Evolutionary conservation across 2,888 invertebrate genomes (phyloP).

Genomic region (Lagria hirta): DNA sequence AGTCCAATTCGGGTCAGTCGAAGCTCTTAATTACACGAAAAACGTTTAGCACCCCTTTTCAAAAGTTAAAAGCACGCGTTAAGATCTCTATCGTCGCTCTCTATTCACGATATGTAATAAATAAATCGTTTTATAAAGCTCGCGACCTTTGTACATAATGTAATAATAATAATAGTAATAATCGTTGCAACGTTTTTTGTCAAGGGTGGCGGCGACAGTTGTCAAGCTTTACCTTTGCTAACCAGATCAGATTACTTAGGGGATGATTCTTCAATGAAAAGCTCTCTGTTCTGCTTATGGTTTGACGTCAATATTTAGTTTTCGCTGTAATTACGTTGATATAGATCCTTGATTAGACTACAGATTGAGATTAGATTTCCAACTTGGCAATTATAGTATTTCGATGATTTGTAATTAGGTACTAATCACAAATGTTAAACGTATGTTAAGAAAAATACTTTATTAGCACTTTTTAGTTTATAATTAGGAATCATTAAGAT

Average conservation of each 20-base stretch:
- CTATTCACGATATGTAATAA: not conserved
- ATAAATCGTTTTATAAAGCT: conserved; percentile 4
- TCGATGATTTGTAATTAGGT: no score
- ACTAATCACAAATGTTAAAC: no score
- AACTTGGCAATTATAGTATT: no score
- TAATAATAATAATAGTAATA: not conserved
- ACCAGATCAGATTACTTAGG: conserved; percentile 1
- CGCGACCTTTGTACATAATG: not conserved
- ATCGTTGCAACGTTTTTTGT: not conserved
- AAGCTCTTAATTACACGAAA: conserved; percentile 1
- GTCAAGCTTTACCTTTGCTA: not conserved
- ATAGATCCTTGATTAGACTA: no score
- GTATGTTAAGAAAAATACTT: no score
- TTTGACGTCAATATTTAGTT: conserved; percentile 4
- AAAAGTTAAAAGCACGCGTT: conserved; percentile 3
- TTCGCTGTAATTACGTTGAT: conserved; percentile 1
- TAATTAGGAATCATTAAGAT: no score
- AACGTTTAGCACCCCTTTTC: not conserved
- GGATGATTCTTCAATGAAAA: not conserved
- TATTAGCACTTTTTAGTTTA: no score
- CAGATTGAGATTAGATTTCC: no score
- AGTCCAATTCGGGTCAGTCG: not conserved
- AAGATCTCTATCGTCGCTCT: not conserved
- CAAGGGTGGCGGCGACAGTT: not conserved
- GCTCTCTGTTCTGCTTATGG: conserved; percentile 1